A percentile compares a stretch with the other conserved stretches of the same genome.
phyloP scores from a whole-genome alignment of 1,140 invertebrate genomes.

The Muscidifurax raptorellus region DNA sequence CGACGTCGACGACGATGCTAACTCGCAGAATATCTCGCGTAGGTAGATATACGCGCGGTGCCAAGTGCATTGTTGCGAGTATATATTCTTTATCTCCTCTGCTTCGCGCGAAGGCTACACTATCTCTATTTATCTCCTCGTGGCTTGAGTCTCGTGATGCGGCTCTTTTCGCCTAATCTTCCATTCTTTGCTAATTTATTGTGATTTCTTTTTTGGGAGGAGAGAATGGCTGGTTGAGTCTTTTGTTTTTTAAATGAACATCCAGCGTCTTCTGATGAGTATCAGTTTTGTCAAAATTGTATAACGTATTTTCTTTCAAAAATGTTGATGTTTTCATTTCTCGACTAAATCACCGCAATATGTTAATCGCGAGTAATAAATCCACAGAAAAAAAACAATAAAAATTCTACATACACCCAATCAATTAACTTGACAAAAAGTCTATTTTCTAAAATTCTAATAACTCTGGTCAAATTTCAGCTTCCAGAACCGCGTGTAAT shows the following conservation, averaged over 20 bases:
- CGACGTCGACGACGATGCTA: not conserved
- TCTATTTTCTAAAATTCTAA: too few species aligned
- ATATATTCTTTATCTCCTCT: conserved; percentile 38
- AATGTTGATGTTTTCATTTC: too few species aligned
- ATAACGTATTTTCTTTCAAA: too few species aligned
- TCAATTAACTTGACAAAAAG: too few species aligned
- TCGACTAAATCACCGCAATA: too few species aligned
- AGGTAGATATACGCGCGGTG: conserved; percentile 24
- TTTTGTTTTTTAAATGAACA: not conserved
- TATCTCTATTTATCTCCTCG: conserved; percentile 46
- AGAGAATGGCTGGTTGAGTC: not conserved
- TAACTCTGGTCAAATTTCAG: too few species aligned
- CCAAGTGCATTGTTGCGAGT: conserved; percentile 27
- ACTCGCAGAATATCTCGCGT: conserved; percentile 15
- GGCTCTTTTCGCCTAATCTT: conserved; percentile 25
- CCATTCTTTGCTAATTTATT: conserved; percentile 34
- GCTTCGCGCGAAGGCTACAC: not conserved
- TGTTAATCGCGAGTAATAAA: too few species aligned
- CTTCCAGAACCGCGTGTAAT: not conserved
- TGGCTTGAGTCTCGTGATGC: not conserved
- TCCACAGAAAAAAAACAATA: too few species aligned
- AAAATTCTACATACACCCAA: too few species aligned
- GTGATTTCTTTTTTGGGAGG: not conserved
- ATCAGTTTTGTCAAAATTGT: too few species aligned
- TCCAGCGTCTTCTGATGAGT: too few species aligned